These are phyloP conservation scores for Macrobrachium nipponense DNA, from an alignment of 1,140 invertebrate species.

Conservation along the genomic window DNA sequence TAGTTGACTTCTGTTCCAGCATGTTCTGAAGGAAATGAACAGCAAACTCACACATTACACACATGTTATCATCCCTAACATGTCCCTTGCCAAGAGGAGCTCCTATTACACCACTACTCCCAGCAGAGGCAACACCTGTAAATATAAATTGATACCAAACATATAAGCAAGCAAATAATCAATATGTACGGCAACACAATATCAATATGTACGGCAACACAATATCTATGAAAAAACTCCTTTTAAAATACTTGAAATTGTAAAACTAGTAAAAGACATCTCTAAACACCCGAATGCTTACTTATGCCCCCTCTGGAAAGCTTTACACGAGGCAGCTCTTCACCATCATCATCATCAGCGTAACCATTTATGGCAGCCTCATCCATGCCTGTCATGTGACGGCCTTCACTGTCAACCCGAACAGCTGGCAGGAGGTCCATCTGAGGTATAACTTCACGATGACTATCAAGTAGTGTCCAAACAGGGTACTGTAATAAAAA, in stretches of 20 bases:
- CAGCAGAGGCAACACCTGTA: constrained; percentile 39
- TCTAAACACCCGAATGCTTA: not conserved
- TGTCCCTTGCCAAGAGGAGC: constrained; percentile 44
- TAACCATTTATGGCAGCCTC: constrained; percentile 32
- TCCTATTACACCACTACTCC: constrained; percentile 33
- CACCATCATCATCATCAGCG: not conserved
- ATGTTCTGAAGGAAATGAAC: constrained; percentile 82
- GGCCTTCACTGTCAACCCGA: not conserved
- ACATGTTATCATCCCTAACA: constrained; percentile 70
- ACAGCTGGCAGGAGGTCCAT: constrained; percentile 2
- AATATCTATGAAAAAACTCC: not conserved
- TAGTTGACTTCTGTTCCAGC: constrained; percentile 76
- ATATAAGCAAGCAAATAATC: not conserved
- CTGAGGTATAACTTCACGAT: not conserved
- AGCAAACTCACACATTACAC: constrained; percentile 85
- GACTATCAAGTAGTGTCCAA: constrained; percentile 22
- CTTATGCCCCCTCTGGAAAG: constrained; percentile 13
- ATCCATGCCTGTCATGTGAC: constrained; percentile 32
- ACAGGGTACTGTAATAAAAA: constrained; percentile 19
- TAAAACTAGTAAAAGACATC: no score
- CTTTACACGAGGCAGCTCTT: constrained; percentile 33
- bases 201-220: not conserved
- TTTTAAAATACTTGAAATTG: no score
- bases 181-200: not conserved
- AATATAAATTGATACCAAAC: constrained; percentile 4